phyloP scores from a whole-genome alignment of 2,113 vertebrate species.

The Spea bombifrons region DNA sequence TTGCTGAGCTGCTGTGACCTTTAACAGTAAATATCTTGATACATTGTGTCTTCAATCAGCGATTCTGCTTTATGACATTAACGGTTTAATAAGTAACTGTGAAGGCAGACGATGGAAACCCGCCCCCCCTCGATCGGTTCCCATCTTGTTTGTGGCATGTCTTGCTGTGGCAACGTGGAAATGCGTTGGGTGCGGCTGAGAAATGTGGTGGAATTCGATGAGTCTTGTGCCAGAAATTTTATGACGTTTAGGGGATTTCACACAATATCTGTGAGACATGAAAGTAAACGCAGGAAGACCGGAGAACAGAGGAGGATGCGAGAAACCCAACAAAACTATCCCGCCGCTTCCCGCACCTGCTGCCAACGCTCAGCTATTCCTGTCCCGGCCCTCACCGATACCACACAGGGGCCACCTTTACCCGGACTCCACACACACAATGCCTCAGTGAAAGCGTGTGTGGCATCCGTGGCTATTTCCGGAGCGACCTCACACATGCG shows the following conservation, averaged over 20 bases:
- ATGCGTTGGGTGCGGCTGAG: neutral
- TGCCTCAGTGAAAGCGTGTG: neutral
- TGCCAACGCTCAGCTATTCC: neutral
- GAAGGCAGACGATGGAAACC: neutral
- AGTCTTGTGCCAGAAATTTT: slow-evolving; percentile 17
- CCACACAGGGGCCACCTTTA: slow-evolving; percentile 4
- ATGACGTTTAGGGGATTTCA: neutral
- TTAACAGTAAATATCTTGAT: neutral
- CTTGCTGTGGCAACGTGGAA: neutral
- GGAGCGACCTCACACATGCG: neutral
- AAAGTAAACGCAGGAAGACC: neutral
- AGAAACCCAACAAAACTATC: neutral
- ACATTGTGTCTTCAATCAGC: neutral
- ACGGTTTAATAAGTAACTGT: neutral
- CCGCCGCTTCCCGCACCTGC: neutral
- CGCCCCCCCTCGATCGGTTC: neutral
- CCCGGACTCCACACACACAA: neutral
- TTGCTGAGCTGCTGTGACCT: neutral
- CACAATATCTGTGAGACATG: neutral
- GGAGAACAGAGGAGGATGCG: neutral
- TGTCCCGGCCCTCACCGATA: neutral
- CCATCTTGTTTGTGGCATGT: neutral
- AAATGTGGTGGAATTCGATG: neutral
- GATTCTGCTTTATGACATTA: neutral
- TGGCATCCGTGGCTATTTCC: neutral